Base-by-base conservation (phyloP, 2,113 vertebrate genomes). In the Marmota monax region DNA sequence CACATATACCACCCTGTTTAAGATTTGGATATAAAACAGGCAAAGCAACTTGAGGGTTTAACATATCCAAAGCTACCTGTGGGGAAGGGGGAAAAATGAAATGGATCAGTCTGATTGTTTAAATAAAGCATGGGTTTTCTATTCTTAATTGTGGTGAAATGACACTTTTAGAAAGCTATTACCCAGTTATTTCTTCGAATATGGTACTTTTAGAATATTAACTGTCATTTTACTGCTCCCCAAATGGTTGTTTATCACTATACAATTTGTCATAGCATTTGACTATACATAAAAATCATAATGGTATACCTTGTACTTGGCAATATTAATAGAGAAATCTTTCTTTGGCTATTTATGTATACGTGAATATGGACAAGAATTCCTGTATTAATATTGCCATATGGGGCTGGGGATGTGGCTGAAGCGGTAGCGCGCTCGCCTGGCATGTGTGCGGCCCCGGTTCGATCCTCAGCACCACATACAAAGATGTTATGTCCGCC, bases 31-130 rank as follows among this genome's bases (percentile, higher is more conserved):
- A 95, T 88, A 99, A 97, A 12, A 97, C 92, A 86, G 98, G 98
- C 92, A 99, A 98, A 92, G 98, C 99, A 84, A 99, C 97, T 56
- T 99, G 99, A 90, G 99, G 99, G 92, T 95, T 97, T 58, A 99
- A 45, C 99, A 99, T 98, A 98, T 99, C 99, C 88, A 99, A 98
- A 98, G 98, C 98, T 65, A 99, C 86, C 99, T 99, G 97, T 29
- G 94, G 85, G 18, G 61, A 90, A 84, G 7, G 87, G 79, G 95
- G 8, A 92, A 5, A 5, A 63, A 48, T 86, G 18, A 73, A 58
- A 3, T 69, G 18, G 9, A 80, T 83, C 61, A 95, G 45, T 86
- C 51, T 90, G 37, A 92, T 92, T 73, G 25, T 78, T 96, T 84
- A 94, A 89, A 65, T 56, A 88, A 89, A 65, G 96, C 32, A n/a